Evolutionary conservation across 1,140 invertebrate species (phyloP).

Genomic region (Sinella curviseta): DNA sequence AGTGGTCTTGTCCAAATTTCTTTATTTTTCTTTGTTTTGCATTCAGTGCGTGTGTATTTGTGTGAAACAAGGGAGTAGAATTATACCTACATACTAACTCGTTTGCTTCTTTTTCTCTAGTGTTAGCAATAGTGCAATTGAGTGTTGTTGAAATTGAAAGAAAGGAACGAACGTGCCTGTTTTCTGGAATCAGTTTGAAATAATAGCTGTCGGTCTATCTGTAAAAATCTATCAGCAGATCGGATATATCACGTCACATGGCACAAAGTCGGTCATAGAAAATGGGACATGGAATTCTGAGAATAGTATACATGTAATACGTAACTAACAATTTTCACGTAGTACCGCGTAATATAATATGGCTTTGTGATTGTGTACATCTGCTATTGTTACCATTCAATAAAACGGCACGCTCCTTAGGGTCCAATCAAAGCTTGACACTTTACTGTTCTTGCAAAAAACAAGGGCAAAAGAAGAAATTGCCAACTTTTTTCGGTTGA

Average conservation of each 20-base stretch:
- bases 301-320: background rate
- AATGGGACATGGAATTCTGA: background rate
- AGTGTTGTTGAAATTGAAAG: background rate
- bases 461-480: background rate
- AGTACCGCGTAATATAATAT: background rate
- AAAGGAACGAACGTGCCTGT: background rate
- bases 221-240: background rate
- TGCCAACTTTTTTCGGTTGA: background rate
- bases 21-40: no score
- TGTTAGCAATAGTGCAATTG: background rate
- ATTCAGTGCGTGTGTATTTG: no score
- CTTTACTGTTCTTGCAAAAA: background rate
- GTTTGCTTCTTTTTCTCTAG: background rate
- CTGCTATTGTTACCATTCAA: background rate
- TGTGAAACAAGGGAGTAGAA: background rate
- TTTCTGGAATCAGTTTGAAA: background rate
- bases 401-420: background rate
- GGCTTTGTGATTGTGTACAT: background rate
- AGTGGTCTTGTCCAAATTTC: background rate
- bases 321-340: background rate
- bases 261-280: constrained; percentile 8
- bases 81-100: background rate
- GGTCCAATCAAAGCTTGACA: constrained; percentile 9
- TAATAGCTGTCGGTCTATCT: background rate
- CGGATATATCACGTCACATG: background rate